A percentile compares a stretch with the other conserved stretches of the same genome.
Evolutionary conservation across 2,113 vertebrate genomes (phyloP).

Genomic region (Malurus alboscapulatus): DNA sequence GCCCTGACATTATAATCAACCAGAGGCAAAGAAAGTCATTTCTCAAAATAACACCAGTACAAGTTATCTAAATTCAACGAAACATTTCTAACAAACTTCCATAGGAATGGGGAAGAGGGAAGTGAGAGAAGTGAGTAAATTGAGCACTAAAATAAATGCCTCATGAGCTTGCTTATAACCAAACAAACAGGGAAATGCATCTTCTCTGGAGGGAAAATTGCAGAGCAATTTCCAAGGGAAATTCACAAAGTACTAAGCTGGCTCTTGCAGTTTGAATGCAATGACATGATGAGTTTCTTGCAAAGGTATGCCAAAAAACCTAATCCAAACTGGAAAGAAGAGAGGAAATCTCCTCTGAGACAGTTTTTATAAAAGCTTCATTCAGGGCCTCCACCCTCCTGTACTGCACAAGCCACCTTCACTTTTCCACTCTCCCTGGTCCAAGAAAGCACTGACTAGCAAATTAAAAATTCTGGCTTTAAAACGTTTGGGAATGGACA

Average conservation of each 20-base stretch:
- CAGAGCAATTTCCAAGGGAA: conserved; percentile 25
- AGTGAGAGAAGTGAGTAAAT: background rate
- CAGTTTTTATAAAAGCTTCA: conserved; percentile 37
- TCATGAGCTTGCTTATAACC: background rate
- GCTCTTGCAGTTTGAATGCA: background rate
- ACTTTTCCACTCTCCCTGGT: conserved; percentile 42
- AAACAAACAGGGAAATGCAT: background rate
- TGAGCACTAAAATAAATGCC: background rate
- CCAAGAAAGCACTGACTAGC: background rate
- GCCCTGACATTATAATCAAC: background rate
- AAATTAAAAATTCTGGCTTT: background rate
- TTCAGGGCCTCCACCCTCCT: conserved; percentile 52
- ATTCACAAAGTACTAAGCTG: background rate
- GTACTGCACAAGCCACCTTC: conserved; percentile 28
- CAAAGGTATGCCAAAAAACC: background rate
- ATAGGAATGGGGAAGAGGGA: background rate
- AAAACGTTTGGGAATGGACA: background rate
- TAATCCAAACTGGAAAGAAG: conserved; percentile 42
- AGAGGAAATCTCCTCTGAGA: conserved; percentile 33
- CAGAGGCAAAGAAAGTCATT: background rate
- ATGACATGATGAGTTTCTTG: conserved; percentile 18
- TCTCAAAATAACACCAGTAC: background rate
- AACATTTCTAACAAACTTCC: background rate
- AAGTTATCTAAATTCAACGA: conserved; percentile 1
- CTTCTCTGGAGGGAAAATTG: background rate